Percentiles rank a stretch among this genome's conserved stretches.
Conservation (phyloP, 2,113 vertebrate genomes). For the Clarias magur region DNA sequence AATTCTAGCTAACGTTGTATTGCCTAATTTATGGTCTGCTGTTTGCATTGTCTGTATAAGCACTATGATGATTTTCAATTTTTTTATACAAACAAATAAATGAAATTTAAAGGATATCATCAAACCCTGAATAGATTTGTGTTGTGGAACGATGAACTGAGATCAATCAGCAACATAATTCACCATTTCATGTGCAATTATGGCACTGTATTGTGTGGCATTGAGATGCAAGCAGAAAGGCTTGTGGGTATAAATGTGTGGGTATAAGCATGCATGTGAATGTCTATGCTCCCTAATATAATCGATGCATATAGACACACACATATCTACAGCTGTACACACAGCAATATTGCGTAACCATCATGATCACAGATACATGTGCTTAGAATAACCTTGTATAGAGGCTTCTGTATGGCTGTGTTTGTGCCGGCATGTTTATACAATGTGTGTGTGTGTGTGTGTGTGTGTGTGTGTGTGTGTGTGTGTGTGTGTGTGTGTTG, state of each 20-base stretch:
- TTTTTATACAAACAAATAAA: not conserved
- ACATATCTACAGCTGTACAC: not conserved
- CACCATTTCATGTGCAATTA: not conserved
- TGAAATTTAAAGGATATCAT: not conserved
- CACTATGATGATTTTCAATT: not conserved
- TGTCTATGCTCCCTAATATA: not conserved
- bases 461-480: not conserved
- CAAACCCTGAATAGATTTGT: not conserved
- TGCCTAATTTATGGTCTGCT: not conserved
- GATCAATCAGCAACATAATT: not conserved
- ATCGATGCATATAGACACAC: not conserved
- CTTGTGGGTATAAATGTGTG: not conserved
- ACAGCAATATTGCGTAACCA: not conserved
- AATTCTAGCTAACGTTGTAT: not conserved
- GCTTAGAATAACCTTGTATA: not conserved
- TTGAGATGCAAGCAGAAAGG: not conserved
- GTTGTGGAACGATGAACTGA: not conserved
- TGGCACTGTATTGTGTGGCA: not conserved
- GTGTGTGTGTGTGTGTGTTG: not conserved
- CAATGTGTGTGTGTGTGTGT: not conserved
- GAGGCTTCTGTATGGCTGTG: slow-evolving; percentile 5
- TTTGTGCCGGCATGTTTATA: slow-evolving; percentile 4
- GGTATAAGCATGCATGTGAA: not conserved
- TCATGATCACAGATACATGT: not conserved
- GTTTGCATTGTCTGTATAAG: not conserved